phyloP scores from a whole-genome alignment of 2,797 vertebrate species.

The Acridotheres tristis region DNA sequence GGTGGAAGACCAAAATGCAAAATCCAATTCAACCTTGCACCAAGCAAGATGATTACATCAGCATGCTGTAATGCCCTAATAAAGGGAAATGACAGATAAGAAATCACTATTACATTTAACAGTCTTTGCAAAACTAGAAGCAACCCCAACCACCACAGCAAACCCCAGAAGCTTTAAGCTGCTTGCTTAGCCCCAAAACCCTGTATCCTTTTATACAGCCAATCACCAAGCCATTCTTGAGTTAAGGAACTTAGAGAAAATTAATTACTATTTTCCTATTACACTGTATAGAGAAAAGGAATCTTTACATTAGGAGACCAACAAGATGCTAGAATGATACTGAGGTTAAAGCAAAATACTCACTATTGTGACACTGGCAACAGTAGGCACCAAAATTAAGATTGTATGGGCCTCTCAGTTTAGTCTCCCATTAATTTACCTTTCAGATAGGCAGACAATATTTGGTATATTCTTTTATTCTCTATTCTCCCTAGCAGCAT shows the following conservation, averaged over 20 bases:
- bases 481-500: not conserved
- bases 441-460: not conserved
- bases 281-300: not conserved
- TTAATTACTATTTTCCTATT: not conserved
- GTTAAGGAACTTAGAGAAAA: not conserved
- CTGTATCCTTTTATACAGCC: not conserved
- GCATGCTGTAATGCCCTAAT: constrained; percentile 90
- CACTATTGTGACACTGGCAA: not conserved
- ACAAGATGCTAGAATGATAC: not conserved
- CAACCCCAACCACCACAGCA: not conserved
- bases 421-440: not conserved
- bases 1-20: constrained; percentile 96
- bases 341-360: not conserved
- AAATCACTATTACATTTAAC: not conserved
- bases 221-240: not conserved
- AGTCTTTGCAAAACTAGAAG: constrained; percentile 1
- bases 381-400: not conserved
- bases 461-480: not conserved
- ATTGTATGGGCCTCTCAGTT: not conserved
- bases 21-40: constrained; percentile 97
- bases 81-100: not conserved
- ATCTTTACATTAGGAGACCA: not conserved
- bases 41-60: constrained; percentile 91
- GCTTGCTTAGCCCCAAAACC: not conserved
- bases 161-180: not conserved